These are phyloP conservation scores for Leucosticte australis DNA, from an alignment of 2,113 vertebrate species.

Conservation along the genomic window DNA sequence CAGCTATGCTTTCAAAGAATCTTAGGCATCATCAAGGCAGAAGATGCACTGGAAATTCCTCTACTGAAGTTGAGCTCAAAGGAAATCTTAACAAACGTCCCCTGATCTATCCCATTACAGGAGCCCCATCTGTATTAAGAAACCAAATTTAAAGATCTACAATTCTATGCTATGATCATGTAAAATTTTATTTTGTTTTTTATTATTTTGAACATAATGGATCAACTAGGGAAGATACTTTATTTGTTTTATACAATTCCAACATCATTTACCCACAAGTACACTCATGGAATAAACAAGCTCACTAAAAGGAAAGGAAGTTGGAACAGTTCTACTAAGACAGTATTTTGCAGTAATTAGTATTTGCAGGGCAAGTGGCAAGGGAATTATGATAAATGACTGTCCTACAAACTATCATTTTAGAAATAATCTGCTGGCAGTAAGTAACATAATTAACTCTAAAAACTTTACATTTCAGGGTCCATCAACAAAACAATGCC, in stretches of 20 bases:
- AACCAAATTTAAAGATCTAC: background rate
- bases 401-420: background rate
- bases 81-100: background rate
- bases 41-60: background rate
- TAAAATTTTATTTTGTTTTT: background rate
- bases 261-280: background rate
- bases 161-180: accelerated
- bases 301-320: background rate
- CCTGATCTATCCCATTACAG: background rate
- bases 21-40: background rate
- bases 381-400: background rate
- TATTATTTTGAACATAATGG: background rate
- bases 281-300: slow-evolving; percentile 19
- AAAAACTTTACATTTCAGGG: background rate
- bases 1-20: slow-evolving; percentile 44
- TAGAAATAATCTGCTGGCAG: background rate
- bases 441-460: background rate
- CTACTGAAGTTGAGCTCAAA: background rate
- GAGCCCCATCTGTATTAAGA: background rate
- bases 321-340: background rate
- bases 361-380: background rate
- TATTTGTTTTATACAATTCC: background rate
- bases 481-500: background rate
- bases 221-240: background rate
- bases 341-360: background rate